Evolutionary conservation across 2,113 vertebrate species (phyloP).

Genomic region (Lepus europaeus): DNA sequence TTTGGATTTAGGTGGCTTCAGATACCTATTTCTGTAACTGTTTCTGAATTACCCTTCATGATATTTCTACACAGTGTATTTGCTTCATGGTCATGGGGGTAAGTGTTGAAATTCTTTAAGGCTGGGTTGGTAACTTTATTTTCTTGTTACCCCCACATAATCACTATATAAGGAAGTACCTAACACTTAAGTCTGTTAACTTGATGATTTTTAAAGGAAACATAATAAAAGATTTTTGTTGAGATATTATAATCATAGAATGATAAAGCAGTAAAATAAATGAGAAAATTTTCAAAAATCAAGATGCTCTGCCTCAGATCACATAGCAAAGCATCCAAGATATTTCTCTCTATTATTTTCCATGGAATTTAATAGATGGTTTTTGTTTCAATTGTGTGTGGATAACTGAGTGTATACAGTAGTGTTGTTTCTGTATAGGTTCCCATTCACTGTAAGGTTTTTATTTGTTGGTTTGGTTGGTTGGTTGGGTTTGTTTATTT

Average conservation of each 20-base stretch:
- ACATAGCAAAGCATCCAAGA: neutral
- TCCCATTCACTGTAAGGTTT: neutral
- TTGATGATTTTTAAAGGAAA: neutral
- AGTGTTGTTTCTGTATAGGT: neutral
- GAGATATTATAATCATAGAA: neutral
- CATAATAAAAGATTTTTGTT: neutral
- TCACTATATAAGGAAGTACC: neutral
- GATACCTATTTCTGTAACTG: neutral
- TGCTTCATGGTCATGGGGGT: neutral
- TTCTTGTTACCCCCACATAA: neutral
- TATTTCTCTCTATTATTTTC: neutral
- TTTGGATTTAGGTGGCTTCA: neutral
- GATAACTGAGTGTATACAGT: neutral
- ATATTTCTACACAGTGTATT: neutral
- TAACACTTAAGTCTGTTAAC: neutral
- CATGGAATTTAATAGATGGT: neutral
- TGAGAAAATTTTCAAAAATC: neutral
- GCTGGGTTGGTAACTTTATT: neutral
- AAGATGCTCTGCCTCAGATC: neutral
- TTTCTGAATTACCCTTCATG: neutral
- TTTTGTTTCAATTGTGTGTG: neutral
- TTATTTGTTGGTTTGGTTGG: neutral
- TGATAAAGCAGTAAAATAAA: neutral
- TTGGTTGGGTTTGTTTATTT: no score
- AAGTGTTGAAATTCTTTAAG: neutral